A percentile compares a stretch with the other conserved stretches of the same genome.
phyloP scores from a whole-genome alignment of 2,113 vertebrate species.

The Sceloporus tristichus region DNA sequence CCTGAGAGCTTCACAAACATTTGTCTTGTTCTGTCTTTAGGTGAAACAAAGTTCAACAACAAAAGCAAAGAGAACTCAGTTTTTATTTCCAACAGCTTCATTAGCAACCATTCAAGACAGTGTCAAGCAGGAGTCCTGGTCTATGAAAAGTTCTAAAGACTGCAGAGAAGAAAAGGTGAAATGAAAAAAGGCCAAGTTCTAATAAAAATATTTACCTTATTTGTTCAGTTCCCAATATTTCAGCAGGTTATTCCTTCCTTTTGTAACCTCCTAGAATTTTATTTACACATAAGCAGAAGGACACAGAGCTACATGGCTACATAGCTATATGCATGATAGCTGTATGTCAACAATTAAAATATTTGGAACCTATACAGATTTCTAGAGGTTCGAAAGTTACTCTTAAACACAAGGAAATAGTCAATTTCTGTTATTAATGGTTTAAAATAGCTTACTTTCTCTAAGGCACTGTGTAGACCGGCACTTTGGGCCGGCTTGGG shows the following conservation, averaged over 20 bases:
- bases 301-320: too few species aligned
- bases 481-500: too few species aligned
- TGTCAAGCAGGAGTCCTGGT: not conserved
- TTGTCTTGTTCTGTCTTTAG: conserved; percentile 19
- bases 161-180: not conserved
- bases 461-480: too few species aligned
- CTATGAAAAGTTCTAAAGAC: not conserved
- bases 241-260: not conserved
- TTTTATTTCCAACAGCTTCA: conserved; percentile 19
- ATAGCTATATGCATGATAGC: not conserved
- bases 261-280: not conserved
- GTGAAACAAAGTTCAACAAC: conserved; percentile 3
- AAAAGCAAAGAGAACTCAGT: not conserved
- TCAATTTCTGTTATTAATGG: too few species aligned
- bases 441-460: too few species aligned
- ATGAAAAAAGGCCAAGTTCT: not conserved
- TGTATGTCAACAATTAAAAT: not conserved
- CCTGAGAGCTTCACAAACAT: not conserved
- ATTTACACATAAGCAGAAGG: not conserved
- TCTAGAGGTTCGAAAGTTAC: not conserved
- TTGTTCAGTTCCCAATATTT: not conserved
- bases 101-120: conserved; percentile 21
- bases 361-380: not conserved
- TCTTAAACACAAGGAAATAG: not conserved
- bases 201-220: not conserved